Conservation (phyloP, 2,888 invertebrate genomes). For the Clunio marinus region DNA sequence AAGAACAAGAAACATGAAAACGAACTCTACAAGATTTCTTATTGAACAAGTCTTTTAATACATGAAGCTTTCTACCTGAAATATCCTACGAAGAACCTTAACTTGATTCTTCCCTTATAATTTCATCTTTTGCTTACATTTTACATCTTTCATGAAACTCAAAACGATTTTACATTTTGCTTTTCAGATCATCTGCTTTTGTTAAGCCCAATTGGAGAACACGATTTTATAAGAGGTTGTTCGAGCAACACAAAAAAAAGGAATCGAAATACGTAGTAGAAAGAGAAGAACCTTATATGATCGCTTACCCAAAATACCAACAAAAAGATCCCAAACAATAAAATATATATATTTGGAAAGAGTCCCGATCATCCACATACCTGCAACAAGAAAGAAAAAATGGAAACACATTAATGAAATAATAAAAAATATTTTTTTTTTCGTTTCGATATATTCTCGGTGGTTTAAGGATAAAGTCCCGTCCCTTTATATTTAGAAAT, state of each 20-base stretch:
- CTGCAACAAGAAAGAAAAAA: slow-evolving; percentile 30
- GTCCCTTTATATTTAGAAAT: slow-evolving; percentile 1
- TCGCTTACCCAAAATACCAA: neutral
- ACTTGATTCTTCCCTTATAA: neutral
- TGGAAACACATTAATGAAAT: slow-evolving; percentile 36
- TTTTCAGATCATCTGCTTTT: slow-evolving; percentile 32
- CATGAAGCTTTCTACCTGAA: too few relatives aligned
- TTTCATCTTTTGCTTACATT: neutral
- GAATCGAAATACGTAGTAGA: neutral
- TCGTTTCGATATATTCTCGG: neutral
- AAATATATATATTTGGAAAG: slow-evolving; percentile 5
- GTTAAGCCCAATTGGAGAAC: slow-evolving; percentile 7
- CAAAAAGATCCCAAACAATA: slow-evolving; percentile 17
- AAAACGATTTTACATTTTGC: slow-evolving; percentile 35
- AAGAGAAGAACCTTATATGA: slow-evolving; percentile 6
- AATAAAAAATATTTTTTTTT: slow-evolving; percentile 27
- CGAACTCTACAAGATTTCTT: too few relatives aligned
- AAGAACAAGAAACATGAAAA: too few relatives aligned
- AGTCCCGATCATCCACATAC: slow-evolving; percentile 17
- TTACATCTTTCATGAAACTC: slow-evolving; percentile 19
- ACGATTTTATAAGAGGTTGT: too few relatives aligned
- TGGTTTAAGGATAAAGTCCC: slow-evolving; percentile 14
- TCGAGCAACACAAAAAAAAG: slow-evolving; percentile 3
- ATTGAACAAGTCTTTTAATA: too few relatives aligned
- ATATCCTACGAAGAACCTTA: neutral